Evolutionary conservation across 53 echinoderm and acorn worm genomes (phyloP), one percentile per base, ranked within the genome.

Genomic region (Crossaster papposus): DNA sequence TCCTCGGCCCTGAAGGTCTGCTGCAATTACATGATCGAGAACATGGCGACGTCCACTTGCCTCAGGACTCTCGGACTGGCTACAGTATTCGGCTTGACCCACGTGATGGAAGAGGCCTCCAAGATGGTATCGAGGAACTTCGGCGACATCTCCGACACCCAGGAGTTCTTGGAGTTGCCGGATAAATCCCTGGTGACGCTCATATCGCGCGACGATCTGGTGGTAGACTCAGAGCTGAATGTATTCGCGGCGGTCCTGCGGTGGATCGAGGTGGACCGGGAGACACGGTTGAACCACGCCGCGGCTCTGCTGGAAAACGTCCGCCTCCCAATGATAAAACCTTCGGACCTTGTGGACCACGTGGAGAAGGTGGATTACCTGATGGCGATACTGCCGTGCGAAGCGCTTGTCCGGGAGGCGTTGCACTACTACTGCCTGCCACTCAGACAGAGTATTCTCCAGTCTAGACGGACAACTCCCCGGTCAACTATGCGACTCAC

Each of bases 381-480:
- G 52, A 95, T 94, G 95, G 77, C 65, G 24, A 82, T 93, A 68
- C 94, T 95, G 44, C 36, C 90, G 9, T 94, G 95, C 81, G 95
- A 97, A 72, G 85, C 64, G 11, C 81, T 97, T 31, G 90, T 97
- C 20, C 92, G 95, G 62, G 97, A 97, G 77, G 97, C 97, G 28
- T 85, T 97, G 13, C 97, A 95, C 50, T 97, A 97, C 79, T 92
- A 97, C 91, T 97, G 95, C 71, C 92, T 97, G 54, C 97, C 97
- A 1, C 85, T 94, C 23, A 85, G 97, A 22, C 97, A 97, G 70
- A 93, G 95, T 53, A 89, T 97, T 24, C 53, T 97, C 37, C 97
- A 97, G 85, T 95, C 95, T 20, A 84, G 88, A 6, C 90, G 97
- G 14, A 97, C 97, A 5, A 90, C 75, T 36, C 97, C 97, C 4